These are phyloP conservation scores for Melanogrammus aeglefinus DNA, from an alignment of 2,797 vertebrate genomes.

Conservation along the genomic window DNA sequence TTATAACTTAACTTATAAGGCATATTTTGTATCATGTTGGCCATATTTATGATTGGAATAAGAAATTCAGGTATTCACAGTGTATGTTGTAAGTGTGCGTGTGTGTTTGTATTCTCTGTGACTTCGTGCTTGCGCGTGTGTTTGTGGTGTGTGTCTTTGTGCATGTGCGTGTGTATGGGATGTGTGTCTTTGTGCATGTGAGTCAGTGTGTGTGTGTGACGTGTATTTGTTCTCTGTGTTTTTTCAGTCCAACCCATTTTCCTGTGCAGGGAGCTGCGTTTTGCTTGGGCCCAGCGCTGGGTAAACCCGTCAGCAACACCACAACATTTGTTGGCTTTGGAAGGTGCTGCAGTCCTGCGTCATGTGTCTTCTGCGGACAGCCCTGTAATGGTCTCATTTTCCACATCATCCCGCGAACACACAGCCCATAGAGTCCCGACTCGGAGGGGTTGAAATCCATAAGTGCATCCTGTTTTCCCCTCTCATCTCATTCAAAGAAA, in stretches of 20 bases:
- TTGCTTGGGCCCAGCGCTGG: neutral
- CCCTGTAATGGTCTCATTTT: neutral
- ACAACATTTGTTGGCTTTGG: neutral
- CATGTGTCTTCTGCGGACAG: neutral
- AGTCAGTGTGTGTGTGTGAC: neutral
- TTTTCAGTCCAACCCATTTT: neutral
- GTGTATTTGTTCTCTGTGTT: neutral
- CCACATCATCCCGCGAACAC: neutral
- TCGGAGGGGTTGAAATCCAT: neutral
- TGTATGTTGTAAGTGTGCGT: neutral
- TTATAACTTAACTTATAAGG: too few relatives aligned
- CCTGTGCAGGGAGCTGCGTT: neutral
- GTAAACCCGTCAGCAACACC: neutral
- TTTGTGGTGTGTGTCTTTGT: neutral
- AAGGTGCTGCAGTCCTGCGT: neutral
- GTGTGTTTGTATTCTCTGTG: neutral
- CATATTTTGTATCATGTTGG: neutral
- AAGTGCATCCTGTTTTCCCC: neutral
- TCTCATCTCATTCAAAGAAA: neutral
- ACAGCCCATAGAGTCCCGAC: neutral
- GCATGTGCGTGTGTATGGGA: neutral
- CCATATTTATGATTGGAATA: neutral
- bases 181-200: too few relatives aligned
- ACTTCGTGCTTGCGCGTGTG: neutral
- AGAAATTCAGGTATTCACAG: neutral